These are phyloP conservation scores for Lophochroa leadbeateri DNA, from an alignment of 2,113 vertebrate genomes.

Conservation along the genomic window DNA sequence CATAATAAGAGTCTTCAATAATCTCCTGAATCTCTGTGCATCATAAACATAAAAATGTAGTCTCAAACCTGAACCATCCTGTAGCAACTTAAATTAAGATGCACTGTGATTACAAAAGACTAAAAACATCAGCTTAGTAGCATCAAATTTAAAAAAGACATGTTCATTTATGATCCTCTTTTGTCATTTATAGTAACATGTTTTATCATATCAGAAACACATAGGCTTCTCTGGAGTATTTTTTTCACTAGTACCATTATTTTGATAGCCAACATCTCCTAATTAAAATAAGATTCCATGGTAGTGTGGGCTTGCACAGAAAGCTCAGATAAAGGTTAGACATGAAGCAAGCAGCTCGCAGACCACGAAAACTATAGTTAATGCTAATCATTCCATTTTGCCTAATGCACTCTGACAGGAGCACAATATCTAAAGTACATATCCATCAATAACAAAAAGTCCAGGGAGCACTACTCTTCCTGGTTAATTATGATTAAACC, in stretches of 20 bases:
- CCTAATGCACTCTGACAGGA: conserved; percentile 48
- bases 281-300: neutral
- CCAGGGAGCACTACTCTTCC: neutral
- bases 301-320: neutral
- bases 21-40: neutral
- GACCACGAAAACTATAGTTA: neutral
- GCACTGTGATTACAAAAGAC: neutral
- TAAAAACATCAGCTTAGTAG: neutral
- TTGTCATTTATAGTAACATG: neutral
- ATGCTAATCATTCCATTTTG: conserved; percentile 14
- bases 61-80: neutral
- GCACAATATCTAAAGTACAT: conserved; percentile 26
- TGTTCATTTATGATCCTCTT: neutral
- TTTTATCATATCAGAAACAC: neutral
- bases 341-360: neutral
- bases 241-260: neutral
- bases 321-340: neutral
- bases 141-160: neutral
- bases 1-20: neutral
- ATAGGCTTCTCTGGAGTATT: neutral
- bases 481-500: conserved; percentile 37
- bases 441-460: conserved; percentile 43
- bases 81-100: neutral
- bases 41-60: neutral
- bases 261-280: neutral